Percentiles rank a stretch among this genome's conserved stretches.
phyloP scores from a whole-genome alignment of 2,113 vertebrate genomes.

The Petrocephalus zakoni region DNA sequence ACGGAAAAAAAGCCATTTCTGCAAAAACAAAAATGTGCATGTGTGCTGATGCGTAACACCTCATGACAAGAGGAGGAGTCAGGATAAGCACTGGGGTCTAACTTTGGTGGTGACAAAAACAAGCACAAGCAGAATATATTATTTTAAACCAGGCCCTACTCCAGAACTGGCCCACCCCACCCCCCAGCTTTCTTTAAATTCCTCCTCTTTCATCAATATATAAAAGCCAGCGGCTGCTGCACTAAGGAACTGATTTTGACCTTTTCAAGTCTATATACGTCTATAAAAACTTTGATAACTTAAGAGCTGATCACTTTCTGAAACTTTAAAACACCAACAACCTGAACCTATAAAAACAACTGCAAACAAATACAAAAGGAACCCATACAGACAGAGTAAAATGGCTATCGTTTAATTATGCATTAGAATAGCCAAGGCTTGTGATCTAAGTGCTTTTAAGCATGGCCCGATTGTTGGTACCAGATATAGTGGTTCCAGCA shows the following conservation, averaged over 20 bases:
- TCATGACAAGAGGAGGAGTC: background rate
- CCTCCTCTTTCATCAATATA: background rate
- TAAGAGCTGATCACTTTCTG: background rate
- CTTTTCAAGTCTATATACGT: background rate
- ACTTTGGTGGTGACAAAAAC: background rate
- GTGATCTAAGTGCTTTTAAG: background rate
- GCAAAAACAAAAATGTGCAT: background rate
- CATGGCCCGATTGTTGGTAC: background rate
- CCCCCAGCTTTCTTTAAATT: background rate
- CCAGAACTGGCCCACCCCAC: background rate
- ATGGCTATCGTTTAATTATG: background rate
- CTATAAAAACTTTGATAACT: background rate
- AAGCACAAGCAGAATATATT: background rate
- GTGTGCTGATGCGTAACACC: background rate
- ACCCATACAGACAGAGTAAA: background rate
- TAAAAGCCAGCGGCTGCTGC: background rate
- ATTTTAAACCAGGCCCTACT: background rate
- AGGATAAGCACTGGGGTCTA: background rate
- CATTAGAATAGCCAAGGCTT: background rate
- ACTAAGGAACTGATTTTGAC: background rate
- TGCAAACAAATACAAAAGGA: background rate
- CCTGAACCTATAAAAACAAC: background rate
- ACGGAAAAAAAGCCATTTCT: background rate
- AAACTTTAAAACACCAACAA: background rate
- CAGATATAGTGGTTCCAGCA: background rate